phyloP scores from a whole-genome alignment of 1,140 invertebrate species.

The Araneus ventricosus region DNA sequence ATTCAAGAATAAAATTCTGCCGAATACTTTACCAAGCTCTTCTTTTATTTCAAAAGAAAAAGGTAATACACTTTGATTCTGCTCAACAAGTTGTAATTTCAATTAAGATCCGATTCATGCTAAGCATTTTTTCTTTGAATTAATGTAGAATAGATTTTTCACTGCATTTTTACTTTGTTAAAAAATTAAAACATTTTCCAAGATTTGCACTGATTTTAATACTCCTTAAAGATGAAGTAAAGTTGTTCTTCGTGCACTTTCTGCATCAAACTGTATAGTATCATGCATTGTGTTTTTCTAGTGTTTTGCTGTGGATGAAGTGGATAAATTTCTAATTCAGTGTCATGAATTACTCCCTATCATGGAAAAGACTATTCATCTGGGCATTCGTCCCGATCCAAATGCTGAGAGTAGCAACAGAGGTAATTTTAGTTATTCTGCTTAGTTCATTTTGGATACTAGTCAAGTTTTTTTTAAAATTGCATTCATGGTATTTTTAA shows the following conservation, averaged over 20 bases:
- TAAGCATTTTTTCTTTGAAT: too few relatives aligned
- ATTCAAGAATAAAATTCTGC: constrained; percentile 90
- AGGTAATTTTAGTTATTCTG: too few relatives aligned
- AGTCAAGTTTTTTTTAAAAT: too few relatives aligned
- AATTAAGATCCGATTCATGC: too few relatives aligned
- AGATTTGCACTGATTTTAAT: not conserved
- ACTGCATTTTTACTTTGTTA: too few relatives aligned
- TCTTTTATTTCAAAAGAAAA: constrained; percentile 84
- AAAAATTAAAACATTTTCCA: too few relatives aligned
- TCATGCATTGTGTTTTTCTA: constrained; percentile 66
- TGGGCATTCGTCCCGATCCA: constrained; percentile 87
- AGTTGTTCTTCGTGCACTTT: not conserved
- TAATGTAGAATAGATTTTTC: too few relatives aligned
- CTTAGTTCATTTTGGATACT: too few relatives aligned
- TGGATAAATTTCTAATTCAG: constrained; percentile 81
- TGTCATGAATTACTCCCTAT: constrained; percentile 89
- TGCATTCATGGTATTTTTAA: too few relatives aligned
- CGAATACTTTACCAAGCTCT: constrained; percentile 91
- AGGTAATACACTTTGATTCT: constrained; percentile 78
- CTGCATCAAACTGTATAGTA: not conserved
- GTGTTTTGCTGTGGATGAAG: constrained; percentile 82
- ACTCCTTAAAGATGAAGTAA: not conserved
- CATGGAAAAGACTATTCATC: constrained; percentile 87
- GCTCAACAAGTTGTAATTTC: too few relatives aligned
- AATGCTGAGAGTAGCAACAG: constrained; percentile 77